Percentiles rank a stretch among this genome's conserved stretches.
Conservation (phyloP, 1,140 invertebrate genomes). For the Chlorops oryzae region DNA sequence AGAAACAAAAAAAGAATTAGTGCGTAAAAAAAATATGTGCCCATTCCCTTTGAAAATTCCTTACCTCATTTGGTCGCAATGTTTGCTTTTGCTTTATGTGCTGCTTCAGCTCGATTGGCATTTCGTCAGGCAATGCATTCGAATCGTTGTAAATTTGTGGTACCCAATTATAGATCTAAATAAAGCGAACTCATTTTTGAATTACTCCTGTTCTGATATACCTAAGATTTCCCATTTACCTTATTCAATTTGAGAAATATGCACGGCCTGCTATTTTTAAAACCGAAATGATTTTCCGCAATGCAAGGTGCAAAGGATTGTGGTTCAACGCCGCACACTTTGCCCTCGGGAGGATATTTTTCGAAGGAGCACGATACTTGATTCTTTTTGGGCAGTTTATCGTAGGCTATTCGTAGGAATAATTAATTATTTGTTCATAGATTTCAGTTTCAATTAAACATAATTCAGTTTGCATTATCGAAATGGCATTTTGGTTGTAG, state of each 20-base stretch:
- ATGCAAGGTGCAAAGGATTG: conserved; percentile 49
- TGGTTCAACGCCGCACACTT: conserved; percentile 37
- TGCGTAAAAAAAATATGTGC: neutral
- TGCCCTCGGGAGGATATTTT: conserved; percentile 26
- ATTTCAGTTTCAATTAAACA: too few relatives aligned
- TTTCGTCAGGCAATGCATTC: conserved; percentile 60
- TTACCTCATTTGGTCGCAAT: conserved; percentile 43
- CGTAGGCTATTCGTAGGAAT: too few relatives aligned
- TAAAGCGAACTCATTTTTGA: neutral
- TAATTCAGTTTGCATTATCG: too few relatives aligned
- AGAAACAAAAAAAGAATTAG: conserved; percentile 2
- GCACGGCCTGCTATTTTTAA: conserved; percentile 68
- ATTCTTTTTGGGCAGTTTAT: conserved; percentile 37
- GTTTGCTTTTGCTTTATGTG: conserved; percentile 54
- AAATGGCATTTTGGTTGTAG: too few relatives aligned
- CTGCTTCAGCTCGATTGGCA: conserved; percentile 69
- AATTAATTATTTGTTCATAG: too few relatives aligned
- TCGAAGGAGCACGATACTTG: conserved; percentile 43
- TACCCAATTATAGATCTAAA: conserved; percentile 73
- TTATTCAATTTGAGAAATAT: conserved; percentile 81
- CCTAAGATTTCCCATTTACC: too few relatives aligned
- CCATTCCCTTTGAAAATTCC: too few relatives aligned
- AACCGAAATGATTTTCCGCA: conserved; percentile 67
- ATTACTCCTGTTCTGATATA: too few relatives aligned
- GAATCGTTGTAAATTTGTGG: conserved; percentile 70